These are phyloP conservation scores for Argya squamiceps DNA, from an alignment of 2,797 vertebrate species.

Conservation along the genomic window DNA sequence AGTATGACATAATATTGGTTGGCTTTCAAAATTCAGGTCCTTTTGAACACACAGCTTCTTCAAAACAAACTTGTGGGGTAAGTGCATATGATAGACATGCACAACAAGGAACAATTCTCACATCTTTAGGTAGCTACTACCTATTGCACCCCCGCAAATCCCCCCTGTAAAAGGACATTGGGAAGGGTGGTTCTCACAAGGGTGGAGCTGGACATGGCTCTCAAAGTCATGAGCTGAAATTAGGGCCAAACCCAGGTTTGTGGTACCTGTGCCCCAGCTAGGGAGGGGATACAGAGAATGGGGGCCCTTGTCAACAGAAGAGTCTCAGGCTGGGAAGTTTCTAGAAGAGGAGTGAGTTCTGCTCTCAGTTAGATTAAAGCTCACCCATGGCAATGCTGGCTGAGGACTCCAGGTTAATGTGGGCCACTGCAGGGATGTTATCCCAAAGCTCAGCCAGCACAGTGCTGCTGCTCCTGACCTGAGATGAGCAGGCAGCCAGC, in stretches of 20 bases:
- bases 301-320: rapidly evolving
- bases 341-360: neutral
- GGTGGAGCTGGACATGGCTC: neutral
- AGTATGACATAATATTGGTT: neutral
- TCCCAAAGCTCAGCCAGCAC: neutral
- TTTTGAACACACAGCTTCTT: neutral
- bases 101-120: neutral
- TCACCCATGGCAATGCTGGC: neutral
- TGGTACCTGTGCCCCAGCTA: neutral
- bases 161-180: neutral
- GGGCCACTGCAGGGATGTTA: neutral
- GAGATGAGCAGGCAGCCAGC: neutral
- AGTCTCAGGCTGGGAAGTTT: neutral
- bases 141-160: neutral
- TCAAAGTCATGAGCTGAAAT: neutral
- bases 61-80: neutral
- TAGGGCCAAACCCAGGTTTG: neutral
- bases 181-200: neutral
- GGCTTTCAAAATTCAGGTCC: neutral
- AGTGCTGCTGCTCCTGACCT: neutral
- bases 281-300: neutral
- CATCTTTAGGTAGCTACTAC: neutral
- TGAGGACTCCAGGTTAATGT: neutral
- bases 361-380: neutral
- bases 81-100: neutral